Base-by-base conservation (phyloP, 2,797 vertebrate species). In the Typhlichthys subterraneus region DNA sequence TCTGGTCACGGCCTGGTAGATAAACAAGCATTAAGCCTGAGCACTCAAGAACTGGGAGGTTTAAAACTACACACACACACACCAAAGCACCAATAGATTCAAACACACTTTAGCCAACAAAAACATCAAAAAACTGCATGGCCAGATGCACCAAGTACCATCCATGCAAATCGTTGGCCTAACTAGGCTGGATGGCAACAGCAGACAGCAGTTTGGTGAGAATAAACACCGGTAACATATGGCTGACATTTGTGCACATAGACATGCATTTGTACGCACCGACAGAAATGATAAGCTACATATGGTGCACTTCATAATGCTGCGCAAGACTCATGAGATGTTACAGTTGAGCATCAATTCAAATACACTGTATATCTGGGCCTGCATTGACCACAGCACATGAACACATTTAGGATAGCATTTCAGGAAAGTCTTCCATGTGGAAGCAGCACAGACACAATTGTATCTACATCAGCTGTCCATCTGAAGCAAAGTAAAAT, bases 21-120 rank as follows among this genome's bases (percentile, higher is more conserved):
- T 84, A 81, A 61, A 85, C 76, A 77, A 75, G 70, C 76, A 46
- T 50, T 65, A 23, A 62, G 67, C 57, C 65, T 0, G 1, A 70
- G 64, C 46, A 63, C 63, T 64, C 12, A 53, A 53, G 57, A 46
- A 65, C 57, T 48, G 61, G 58, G 5, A 48, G 55, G 57, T 69
- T 66, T 17, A 56, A 17, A 56, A 33, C 10, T 8, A 45, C n/a
- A 57, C 55, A 47, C 45, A 48, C n/a, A n/a, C 11, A 53, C 45
- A 48, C 23, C 11, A 5, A 31, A 49, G 11, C 33, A 45, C 54
- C 54, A 45, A 38, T 10, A 48, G n/a, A 48, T 14, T 10, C 45
- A 46, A 9, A 46, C 5, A 46, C 23, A 23, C 2, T 23, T 23
- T 4, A 23, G 23, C 38, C 38, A 33, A 14, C 29, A 54, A 13